These are phyloP conservation scores for Macroramphosus scolopax DNA, from an alignment of 2,797 vertebrate genomes.

Conservation along the genomic window DNA sequence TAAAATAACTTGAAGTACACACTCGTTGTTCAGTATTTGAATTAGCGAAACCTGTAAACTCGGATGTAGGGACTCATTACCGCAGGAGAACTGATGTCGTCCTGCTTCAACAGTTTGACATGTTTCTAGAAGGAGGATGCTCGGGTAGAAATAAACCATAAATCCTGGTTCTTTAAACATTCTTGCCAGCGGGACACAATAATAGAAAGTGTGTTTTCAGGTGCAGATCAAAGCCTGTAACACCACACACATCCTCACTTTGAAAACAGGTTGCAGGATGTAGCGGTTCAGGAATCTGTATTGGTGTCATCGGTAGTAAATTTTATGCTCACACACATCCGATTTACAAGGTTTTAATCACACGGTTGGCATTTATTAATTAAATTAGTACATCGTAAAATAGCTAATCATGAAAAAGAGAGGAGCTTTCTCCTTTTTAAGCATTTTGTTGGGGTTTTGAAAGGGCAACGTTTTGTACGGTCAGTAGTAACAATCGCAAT, in stretches of 20 bases:
- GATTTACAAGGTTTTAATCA: slow-evolving; percentile 8
- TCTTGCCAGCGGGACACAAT: slow-evolving; percentile 12
- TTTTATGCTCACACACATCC: slow-evolving; percentile 3
- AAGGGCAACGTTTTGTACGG: too few species aligned
- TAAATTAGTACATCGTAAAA: slow-evolving; percentile 3
- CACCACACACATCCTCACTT: slow-evolving; percentile 10
- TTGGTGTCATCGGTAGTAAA: slow-evolving; percentile 16
- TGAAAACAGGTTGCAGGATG: slow-evolving; percentile 7
- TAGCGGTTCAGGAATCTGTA: slow-evolving; percentile 9
- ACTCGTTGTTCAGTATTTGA: slow-evolving; percentile 27
- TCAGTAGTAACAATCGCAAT: too few species aligned
- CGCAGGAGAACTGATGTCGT: slow-evolving; percentile 14
- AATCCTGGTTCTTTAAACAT: slow-evolving; percentile 19
- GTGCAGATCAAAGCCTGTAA: slow-evolving; percentile 20
- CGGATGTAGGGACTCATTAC: slow-evolving; percentile 12
- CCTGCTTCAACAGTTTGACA: slow-evolving; percentile 26
- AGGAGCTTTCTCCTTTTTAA: too few species aligned
- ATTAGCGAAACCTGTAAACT: slow-evolving; percentile 28
- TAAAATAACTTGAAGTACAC: slow-evolving; percentile 35
- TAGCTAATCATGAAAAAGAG: too few species aligned
- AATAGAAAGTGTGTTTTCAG: slow-evolving; percentile 18
- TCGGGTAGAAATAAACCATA: slow-evolving; percentile 33
- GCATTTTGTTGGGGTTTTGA: too few species aligned
- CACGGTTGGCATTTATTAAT: slow-evolving; percentile 9
- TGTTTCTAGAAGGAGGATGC: slow-evolving; percentile 28